Evolutionary conservation across 1,140 invertebrate genomes (phyloP), one percentile per base, ranked within the genome.

Genomic region (Rhopalosiphum padi): DNA sequence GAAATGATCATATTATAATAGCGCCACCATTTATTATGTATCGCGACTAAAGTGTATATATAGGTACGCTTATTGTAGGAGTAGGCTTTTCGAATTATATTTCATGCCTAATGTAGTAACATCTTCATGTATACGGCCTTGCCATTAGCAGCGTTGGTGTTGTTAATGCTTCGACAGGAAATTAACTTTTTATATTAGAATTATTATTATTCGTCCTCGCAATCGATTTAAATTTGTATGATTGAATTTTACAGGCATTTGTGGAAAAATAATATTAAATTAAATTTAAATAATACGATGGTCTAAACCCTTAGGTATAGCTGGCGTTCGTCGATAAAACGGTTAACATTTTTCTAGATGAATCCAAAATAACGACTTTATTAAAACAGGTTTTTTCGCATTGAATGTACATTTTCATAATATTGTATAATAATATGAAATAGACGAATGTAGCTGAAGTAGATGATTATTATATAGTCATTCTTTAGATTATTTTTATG

Each of bases 301-400:
- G 18, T 41, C 35, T 37, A 60, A 90, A 90, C 11, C 15, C 18
- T 68, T 43, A n/a, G 87, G 51, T 86, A 43, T n/a, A 86, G 87
- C 60, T 77, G 30, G n/a, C 35, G 35, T 37, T 55, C 35, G 51
- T 55, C 22, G 8, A 23, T 88, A 51, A 88, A 88, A 48, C 86
- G 15, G 2, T 88, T 35, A 18, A 22, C 35, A 25, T 37, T 53
- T 23, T 37, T n/a, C 9, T n/a, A 0, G 9, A 23, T 6, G 30
- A 35, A 35, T 88, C 9, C 7, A n/a, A 41, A 30, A n/a, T 51
- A 37, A 89, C 21, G 21, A 53, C 15, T 48, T 89, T 55, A 18
- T 89, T 35, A 89, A 89, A 90, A 90, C 88, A 37, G 51, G 88
- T 89, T 89, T 55, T 88, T 53, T 88, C 22, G n/a, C 87, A 48